Percentiles rank a stretch among this genome's conserved stretches.
Evolutionary conservation across 2,888 invertebrate genomes (phyloP).

Genomic region (Mythimna vitellina): DNA sequence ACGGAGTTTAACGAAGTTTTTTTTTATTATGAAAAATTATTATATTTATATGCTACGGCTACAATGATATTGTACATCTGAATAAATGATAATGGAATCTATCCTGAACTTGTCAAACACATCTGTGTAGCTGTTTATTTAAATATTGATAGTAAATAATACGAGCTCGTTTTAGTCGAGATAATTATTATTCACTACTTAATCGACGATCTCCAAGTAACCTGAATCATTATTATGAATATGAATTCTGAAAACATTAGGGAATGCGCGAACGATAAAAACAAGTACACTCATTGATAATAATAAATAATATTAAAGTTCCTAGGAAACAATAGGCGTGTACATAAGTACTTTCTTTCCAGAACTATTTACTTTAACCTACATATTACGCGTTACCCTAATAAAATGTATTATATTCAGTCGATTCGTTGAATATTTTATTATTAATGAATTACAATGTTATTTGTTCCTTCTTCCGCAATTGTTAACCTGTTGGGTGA

Average conservation of each 20-base stretch:
- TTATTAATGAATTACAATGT: slow-evolving; percentile 6
- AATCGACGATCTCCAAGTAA: slow-evolving; percentile 21
- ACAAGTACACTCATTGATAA: slow-evolving; percentile 21
- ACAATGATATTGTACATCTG: too few species aligned
- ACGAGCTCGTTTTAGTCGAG: neutral
- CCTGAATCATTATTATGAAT: slow-evolving; percentile 25
- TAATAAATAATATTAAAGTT: slow-evolving; percentile 41
- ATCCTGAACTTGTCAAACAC: neutral
- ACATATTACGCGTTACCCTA: slow-evolving; percentile 16
- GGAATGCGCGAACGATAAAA: slow-evolving; percentile 2
- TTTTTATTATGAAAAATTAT: too few species aligned
- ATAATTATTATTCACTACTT: slow-evolving; percentile 7
- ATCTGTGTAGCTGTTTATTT: slow-evolving; percentile 1
- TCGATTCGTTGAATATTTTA: neutral
- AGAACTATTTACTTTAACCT: slow-evolving; percentile 41
- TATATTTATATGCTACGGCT: too few species aligned
- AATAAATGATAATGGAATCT: too few species aligned
- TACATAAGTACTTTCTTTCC: slow-evolving; percentile 34
- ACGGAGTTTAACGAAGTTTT: neutral
- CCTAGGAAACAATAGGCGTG: slow-evolving; percentile 20
- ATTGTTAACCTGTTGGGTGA: slow-evolving; percentile 30
- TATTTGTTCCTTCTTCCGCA: slow-evolving; percentile 41
- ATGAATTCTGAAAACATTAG: slow-evolving; percentile 27
- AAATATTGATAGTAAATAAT: neutral
- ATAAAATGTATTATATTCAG: slow-evolving; percentile 27